phyloP scores from a whole-genome alignment of 2,113 vertebrate species.

The Caranx melampygus region DNA sequence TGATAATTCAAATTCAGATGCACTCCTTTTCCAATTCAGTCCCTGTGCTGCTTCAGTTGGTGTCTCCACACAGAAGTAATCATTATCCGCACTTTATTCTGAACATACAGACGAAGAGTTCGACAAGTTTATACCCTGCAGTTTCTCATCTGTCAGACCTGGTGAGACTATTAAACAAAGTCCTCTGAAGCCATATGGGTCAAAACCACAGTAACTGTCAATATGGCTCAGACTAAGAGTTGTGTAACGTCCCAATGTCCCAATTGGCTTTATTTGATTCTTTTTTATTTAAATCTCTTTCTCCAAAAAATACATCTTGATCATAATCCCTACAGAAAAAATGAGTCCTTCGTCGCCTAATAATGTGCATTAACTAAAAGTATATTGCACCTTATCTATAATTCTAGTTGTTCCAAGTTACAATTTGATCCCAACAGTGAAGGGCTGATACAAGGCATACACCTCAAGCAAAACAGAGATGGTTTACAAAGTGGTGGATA shows the following conservation, averaged over 20 bases:
- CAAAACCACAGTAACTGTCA: background rate
- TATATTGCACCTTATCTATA: background rate
- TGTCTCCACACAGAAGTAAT: constrained; percentile 39
- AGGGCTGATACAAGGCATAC: background rate
- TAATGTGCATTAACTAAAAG: background rate
- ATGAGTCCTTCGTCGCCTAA: background rate
- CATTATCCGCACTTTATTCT: constrained; percentile 36
- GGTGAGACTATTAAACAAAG: constrained; percentile 3
- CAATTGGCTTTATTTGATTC: background rate
- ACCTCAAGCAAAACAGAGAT: background rate
- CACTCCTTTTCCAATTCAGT: constrained; percentile 13
- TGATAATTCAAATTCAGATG: constrained; percentile 2
- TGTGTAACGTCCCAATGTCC: background rate
- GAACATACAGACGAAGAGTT: constrained; percentile 10
- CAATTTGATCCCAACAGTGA: background rate
- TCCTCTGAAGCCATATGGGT: background rate
- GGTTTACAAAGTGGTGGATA: background rate
- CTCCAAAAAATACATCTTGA: background rate
- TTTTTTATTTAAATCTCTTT: background rate
- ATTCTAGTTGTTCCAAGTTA: constrained; percentile 1
- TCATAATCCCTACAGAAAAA: background rate
- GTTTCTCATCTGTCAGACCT: constrained; percentile 11
- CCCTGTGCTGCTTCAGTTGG: constrained; percentile 6
- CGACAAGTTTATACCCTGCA: constrained; percentile 26
- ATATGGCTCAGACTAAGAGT: background rate